Percentiles rank a stretch among this genome's conserved stretches.
These are phyloP conservation scores for Heteromyza rotundicornis DNA, from an alignment of 2,888 invertebrate genomes.

Conservation along the genomic window DNA sequence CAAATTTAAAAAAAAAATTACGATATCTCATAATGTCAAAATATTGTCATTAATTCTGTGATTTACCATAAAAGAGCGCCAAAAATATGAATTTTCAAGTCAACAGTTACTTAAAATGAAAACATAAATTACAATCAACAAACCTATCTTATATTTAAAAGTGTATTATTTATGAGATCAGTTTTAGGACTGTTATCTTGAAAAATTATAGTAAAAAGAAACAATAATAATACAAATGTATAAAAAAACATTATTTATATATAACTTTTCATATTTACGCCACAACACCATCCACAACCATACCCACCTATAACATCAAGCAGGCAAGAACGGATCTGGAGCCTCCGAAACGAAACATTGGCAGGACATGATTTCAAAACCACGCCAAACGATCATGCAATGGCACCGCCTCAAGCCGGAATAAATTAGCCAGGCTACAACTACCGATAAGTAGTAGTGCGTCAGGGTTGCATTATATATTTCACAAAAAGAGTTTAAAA, in stretches of 20 bases:
- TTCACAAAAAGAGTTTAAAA: too few species aligned
- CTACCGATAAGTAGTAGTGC: too few species aligned
- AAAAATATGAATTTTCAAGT: slow-evolving; percentile 23
- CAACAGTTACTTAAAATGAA: not conserved
- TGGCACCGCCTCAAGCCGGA: slow-evolving; percentile 97
- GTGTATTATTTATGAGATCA: too few species aligned
- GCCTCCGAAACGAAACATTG: slow-evolving; percentile 96
- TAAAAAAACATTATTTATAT: not conserved
- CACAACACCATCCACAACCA: not conserved
- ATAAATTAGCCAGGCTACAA: too few species aligned
- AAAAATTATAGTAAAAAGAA: not conserved
- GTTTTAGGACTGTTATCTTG: too few species aligned
- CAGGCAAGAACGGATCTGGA: slow-evolving; percentile 91
- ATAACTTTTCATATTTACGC: not conserved
- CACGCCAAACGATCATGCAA: slow-evolving; percentile 92
- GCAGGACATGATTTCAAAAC: slow-evolving; percentile 98
- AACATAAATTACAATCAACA: too few species aligned
- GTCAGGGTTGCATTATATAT: too few species aligned
- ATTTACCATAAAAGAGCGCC: slow-evolving; percentile 39
- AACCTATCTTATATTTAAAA: too few species aligned
- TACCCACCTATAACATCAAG: not conserved
- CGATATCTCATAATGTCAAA: slow-evolving; percentile 44
- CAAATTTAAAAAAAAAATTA: slow-evolving; percentile 42
- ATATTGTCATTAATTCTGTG: slow-evolving; percentile 43
- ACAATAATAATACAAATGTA: slow-evolving; percentile 2